Evolutionary conservation across 2,888 invertebrate genomes (phyloP), one percentile per base, ranked within the genome.

Genomic region (Thera britannica): DNA sequence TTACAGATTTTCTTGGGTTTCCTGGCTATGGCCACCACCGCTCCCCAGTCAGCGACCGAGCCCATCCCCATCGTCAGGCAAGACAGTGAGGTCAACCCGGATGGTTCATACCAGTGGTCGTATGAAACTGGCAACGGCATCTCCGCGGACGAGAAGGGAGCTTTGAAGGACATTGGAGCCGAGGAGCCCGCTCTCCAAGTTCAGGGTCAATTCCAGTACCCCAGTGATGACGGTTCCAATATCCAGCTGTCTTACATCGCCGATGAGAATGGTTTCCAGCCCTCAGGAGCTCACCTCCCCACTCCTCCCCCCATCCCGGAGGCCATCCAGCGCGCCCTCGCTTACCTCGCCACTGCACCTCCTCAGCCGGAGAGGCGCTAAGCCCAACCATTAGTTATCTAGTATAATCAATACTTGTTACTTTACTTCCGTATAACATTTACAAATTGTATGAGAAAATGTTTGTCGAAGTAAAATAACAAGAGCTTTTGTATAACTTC

Each of bases 181-280:
- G 94, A 94, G 65, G 87, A 92, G 58, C 95, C 94, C 44, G 90
- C 93, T 2, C 68, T 91, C 4, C 91, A 95, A 71, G 96, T 95
- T 0, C 92, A 95, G 78, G 96, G 96, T 35, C 94, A 94, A 81
- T 95, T 89, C 87, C 93, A 94, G 56, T 96, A 96, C 85, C 94
- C 94, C 2, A 94, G 95, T 56, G 95, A 96, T 0, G 96, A 96
- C 12, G 96, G 96, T 46, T 84, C 89, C 67, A 89, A 86, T 70
- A 95, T 96, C 76, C 93, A 95, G 75, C 79, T 96, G 68, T 89
- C 92, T 1, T 96, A 96, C 87, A 86, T 95, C 51, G 96, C 96
- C 62, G 95, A 96, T 79, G 96, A 96, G 83, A 96, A 96, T 75
- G 96, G 96, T 60, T 96, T 93, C 92, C 95, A 95, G 82, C 95